Evolutionary conservation across 2,797 vertebrate genomes (phyloP), one percentile per base, ranked within the genome.

Genomic region (Gadopsis marmoratus): DNA sequence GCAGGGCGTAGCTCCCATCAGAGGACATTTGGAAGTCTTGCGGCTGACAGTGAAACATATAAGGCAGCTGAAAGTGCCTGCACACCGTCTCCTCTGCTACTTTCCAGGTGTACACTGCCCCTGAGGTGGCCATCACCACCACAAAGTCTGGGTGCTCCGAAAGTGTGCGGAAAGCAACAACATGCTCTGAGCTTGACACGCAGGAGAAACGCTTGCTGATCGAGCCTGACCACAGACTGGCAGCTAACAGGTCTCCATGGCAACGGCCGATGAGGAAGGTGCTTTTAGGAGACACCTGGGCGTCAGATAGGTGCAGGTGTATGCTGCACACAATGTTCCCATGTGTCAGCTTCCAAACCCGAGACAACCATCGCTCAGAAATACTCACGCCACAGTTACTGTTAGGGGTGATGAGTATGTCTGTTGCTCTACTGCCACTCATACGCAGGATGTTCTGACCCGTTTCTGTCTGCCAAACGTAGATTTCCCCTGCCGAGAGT

Each of bases 201-300:
- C 91, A 88, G 39, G 89, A 91, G 83, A 96, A 96, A 9, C 88
- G 83, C 82, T 95, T 96, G 85, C 90, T 92, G 54, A 96, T 82
- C 0, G 67, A 84, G 45, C 96, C 96, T 1, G 95, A 95, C 96
- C 96, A 97, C 61, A 96, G 85, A 68, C 93, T 96, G 29, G 94
- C 92, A 43, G 96, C 96, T 55, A 97, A 79, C 39, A 97, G 93
- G 78, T 92, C 89, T 4, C 93, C 92, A 4, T 8, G 23, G 23
- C 71, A 75, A 23, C 81, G 79, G 29, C 96, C 96, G 8, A 97
- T 79, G 33, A 97, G 88, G 70, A 96, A 97, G 12, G 96, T 97
- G 86, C 95, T 94, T 80, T 95, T 95, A 2, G 94, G 79, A 0
- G 94, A 94, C 78, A 96, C 94, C 63, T 90, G 84, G 7, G 95